Evolutionary conservation across 1,140 invertebrate species (phyloP).

Genomic region (Orius insidiosus): DNA sequence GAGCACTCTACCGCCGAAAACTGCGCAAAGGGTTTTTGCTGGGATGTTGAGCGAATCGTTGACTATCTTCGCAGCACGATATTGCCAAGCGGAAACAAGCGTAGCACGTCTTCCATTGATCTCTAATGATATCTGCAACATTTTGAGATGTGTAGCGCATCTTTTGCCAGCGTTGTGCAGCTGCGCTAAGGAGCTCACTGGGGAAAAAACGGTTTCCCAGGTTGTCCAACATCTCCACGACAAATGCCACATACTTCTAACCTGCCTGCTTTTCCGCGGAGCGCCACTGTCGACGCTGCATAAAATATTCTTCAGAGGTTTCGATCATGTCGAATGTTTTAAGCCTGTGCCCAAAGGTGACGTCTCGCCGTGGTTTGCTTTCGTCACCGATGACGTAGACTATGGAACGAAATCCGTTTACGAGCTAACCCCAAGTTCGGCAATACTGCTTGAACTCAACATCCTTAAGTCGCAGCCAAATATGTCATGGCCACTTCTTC

Average conservation of each 20-base stretch:
- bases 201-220: slow-evolving; percentile 35
- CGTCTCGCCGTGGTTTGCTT: slow-evolving; percentile 19
- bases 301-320: slow-evolving; percentile 33
- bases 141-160: slow-evolving; percentile 49
- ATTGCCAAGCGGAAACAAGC: slow-evolving; percentile 46
- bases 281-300: slow-evolving; percentile 48
- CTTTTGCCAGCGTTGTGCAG: slow-evolving; percentile 43
- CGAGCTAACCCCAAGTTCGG: slow-evolving; percentile 34
- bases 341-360: slow-evolving; percentile 9
- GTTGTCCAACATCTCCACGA: slow-evolving; percentile 55
- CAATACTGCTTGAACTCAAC: slow-evolving; percentile 45
- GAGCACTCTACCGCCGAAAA: slow-evolving; percentile 62
- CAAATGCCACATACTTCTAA: slow-evolving; percentile 56
- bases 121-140: slow-evolving; percentile 52
- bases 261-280: slow-evolving; percentile 48
- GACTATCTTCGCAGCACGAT: slow-evolving; percentile 52
- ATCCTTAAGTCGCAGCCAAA: slow-evolving; percentile 56
- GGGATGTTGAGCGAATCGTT: slow-evolving; percentile 67
- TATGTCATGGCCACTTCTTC: slow-evolving; percentile 44
- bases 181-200: slow-evolving; percentile 40
- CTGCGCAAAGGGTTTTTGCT: slow-evolving; percentile 57
- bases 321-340: slow-evolving; percentile 30
- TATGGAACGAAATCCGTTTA: slow-evolving; percentile 16
- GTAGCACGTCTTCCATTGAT: slow-evolving; percentile 38
- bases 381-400: slow-evolving; percentile 17